Percentiles rank a stretch among this genome's conserved stretches.
These are phyloP conservation scores for Neodiprion virginianus DNA, from an alignment of 1,140 invertebrate genomes.

Conservation along the genomic window DNA sequence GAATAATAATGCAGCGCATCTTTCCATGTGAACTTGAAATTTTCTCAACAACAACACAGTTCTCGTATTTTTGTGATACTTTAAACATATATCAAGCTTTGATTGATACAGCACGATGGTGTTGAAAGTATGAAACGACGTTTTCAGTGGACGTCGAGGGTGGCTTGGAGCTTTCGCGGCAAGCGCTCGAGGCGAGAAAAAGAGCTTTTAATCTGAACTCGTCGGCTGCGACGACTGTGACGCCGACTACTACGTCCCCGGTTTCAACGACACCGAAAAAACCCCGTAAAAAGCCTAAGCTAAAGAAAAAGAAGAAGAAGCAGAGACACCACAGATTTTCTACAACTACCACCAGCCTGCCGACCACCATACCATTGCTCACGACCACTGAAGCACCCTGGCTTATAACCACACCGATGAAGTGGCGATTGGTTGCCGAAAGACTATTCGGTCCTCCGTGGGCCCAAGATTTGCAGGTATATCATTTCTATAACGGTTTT, in stretches of 20 bases:
- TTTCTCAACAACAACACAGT: not conserved
- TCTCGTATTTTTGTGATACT: not conserved
- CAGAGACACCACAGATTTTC: constrained; percentile 37
- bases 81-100: not conserved
- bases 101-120: too few species aligned
- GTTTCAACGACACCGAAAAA: constrained; percentile 16
- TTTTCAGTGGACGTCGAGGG: constrained; percentile 42
- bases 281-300: constrained; percentile 22
- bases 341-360: constrained; percentile 24
- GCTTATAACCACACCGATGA: constrained; percentile 27
- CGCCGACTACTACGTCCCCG: not conserved
- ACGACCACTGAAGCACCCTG: constrained; percentile 33
- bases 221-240: constrained; percentile 1
- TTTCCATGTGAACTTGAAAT: too few species aligned
- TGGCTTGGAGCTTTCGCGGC: constrained; percentile 27
- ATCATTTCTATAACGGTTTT: not conserved
- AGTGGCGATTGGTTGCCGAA: constrained; percentile 46
- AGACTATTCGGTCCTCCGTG: constrained; percentile 38
- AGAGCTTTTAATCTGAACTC: constrained; percentile 27
- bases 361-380: constrained; percentile 16
- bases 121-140: not conserved
- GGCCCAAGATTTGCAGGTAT: constrained; percentile 15
- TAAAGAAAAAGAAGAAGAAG: constrained; percentile 42
- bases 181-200: constrained; percentile 31
- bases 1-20: too few species aligned